phyloP scores from a whole-genome alignment of 1,140 invertebrate genomes.

The Gryllus bimaculatus region DNA sequence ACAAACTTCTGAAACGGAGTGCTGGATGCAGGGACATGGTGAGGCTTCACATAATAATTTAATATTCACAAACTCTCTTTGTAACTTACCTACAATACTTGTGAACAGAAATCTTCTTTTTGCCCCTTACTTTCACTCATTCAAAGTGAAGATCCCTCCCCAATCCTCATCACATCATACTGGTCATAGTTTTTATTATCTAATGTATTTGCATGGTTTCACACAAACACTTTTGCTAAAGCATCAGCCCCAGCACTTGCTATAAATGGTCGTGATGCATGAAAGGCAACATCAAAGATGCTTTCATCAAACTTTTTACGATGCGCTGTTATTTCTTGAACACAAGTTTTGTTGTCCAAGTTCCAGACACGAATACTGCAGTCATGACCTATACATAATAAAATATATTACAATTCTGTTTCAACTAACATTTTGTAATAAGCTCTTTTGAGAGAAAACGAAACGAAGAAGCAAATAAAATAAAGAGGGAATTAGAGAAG shows the following conservation, averaged over 20 bases:
- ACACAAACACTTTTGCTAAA: constrained; percentile 93
- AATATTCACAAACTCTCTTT: background rate
- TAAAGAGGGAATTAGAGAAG: too few species aligned
- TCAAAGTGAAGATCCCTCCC: background rate
- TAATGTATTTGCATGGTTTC: constrained; percentile 29
- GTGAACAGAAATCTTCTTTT: background rate
- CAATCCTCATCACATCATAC: background rate
- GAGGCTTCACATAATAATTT: background rate
- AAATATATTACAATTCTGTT: constrained; percentile 7
- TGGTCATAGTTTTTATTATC: background rate
- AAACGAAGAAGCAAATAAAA: too few species aligned
- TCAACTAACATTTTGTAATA: background rate
- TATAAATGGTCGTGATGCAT: constrained; percentile 95
- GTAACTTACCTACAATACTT: background rate
- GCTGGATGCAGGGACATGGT: background rate
- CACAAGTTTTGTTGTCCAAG: constrained; percentile 96
- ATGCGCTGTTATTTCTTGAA: constrained; percentile 99
- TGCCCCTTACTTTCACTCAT: background rate
- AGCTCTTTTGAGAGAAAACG: too few species aligned
- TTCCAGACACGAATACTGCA: constrained; percentile 99
- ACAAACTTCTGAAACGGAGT: background rate
- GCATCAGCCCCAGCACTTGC: constrained; percentile 97
- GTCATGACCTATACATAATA: constrained; percentile 71
- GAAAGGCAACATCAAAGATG: constrained; percentile 98
- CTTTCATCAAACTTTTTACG: constrained; percentile 99